These are phyloP conservation scores for Numida meleagris DNA, from an alignment of 2,113 vertebrate genomes.

Conservation along the genomic window DNA sequence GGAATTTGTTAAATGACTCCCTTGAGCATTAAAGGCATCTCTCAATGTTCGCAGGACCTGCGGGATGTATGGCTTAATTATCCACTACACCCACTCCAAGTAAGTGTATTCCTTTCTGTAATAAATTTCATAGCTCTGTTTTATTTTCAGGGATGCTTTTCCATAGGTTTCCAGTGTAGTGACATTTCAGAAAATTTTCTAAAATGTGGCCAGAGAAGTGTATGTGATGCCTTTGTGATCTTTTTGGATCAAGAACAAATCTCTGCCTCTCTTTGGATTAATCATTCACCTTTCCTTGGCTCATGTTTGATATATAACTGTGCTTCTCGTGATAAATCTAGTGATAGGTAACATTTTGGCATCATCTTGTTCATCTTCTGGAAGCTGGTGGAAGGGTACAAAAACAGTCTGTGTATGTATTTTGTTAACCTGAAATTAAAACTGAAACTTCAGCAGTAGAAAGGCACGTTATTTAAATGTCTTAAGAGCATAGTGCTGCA, in stretches of 20 bases:
- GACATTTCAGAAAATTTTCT: slow-evolving; percentile 13
- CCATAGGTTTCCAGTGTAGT: slow-evolving; percentile 32
- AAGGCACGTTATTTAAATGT: not conserved
- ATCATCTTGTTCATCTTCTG: not conserved
- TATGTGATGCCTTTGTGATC: not conserved
- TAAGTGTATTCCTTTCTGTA: slow-evolving; percentile 76
- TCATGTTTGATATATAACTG: not conserved
- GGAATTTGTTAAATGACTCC: slow-evolving; percentile 78
- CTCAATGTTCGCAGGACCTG: slow-evolving; percentile 86
- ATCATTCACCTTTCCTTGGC: not conserved
- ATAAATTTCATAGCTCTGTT: slow-evolving; percentile 6
- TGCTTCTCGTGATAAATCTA: not conserved
- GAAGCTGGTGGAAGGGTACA: not conserved
- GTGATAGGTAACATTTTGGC: not conserved
- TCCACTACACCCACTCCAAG: slow-evolving; percentile 97
- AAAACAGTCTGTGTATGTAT: not conserved
- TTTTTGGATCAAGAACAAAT: not conserved
- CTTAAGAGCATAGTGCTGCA: not conserved
- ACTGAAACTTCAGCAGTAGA: not conserved
- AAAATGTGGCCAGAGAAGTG: not conserved
- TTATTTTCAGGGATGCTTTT: slow-evolving; percentile 36
- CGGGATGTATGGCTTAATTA: slow-evolving; percentile 99
- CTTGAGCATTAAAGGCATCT: slow-evolving; percentile 77
- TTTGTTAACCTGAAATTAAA: not conserved
- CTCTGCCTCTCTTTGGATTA: not conserved